phyloP scores from a whole-genome alignment of 2,888 invertebrate genomes.

The Campoplex nolae region DNA sequence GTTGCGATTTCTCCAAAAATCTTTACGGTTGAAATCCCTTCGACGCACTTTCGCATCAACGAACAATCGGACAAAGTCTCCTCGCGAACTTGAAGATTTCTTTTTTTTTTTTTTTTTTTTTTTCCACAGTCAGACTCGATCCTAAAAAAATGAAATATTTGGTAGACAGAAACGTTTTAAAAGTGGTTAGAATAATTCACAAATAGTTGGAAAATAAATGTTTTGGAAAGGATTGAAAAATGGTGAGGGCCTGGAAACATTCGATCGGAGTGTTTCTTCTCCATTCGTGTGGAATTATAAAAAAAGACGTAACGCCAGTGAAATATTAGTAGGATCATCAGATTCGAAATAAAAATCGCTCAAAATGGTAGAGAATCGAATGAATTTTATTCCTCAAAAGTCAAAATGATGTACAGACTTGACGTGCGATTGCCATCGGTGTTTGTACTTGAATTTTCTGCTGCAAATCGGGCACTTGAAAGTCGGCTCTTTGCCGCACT shows the following conservation, averaged over 20 bases:
- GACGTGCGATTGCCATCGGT: conserved; percentile 77
- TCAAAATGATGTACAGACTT: conserved; percentile 73
- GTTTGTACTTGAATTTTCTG: conserved; percentile 80
- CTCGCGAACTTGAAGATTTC: conserved; percentile 63
- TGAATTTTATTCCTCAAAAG: conserved; percentile 17
- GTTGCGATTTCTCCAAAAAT: too few species aligned
- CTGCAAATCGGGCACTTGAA: conserved; percentile 79
- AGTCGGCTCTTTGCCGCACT: conserved; percentile 81
- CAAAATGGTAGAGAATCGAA: not conserved
- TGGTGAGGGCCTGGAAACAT: too few species aligned
- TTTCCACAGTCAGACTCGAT: conserved; percentile 63
- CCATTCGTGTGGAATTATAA: not conserved
- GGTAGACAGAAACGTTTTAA: not conserved
- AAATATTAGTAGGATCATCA: not conserved
- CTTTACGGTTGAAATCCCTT: conserved; percentile 72
- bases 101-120: conserved; percentile 72
- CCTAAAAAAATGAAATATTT: conserved; percentile 42
- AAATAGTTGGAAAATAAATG: not conserved
- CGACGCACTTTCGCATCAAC: conserved; percentile 56
- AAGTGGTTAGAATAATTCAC: not conserved
- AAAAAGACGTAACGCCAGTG: not conserved
- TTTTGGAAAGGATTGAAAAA: not conserved
- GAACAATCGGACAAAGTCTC: conserved; percentile 65
- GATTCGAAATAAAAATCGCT: not conserved
- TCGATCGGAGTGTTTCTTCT: not conserved